Evolutionary conservation across 1,140 invertebrate genomes (phyloP).

Genomic region (Leptinotarsa lineolata): DNA sequence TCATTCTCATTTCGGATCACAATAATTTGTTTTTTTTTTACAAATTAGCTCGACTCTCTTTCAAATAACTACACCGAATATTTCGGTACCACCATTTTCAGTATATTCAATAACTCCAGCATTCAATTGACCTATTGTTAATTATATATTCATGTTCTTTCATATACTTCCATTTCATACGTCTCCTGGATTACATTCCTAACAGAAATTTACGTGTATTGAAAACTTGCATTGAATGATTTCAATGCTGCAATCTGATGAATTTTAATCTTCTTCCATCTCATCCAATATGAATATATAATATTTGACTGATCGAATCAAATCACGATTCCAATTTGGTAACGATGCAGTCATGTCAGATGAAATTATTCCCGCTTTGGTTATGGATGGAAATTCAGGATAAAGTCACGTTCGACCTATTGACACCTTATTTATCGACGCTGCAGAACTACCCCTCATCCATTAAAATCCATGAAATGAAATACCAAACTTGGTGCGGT

Average conservation of each 20-base stretch:
- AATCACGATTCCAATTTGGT: constrained; percentile 25
- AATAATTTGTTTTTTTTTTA: too few relatives aligned
- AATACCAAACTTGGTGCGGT: constrained; percentile 7
- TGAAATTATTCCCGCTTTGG: constrained; percentile 20
- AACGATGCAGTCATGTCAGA: constrained; percentile 23
- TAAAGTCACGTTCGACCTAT: constrained; percentile 27
- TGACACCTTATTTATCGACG: constrained; percentile 20
- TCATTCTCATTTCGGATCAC: too few relatives aligned
- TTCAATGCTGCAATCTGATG: background rate
- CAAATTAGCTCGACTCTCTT: too few relatives aligned
- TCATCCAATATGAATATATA: constrained; percentile 2
- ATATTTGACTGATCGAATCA: constrained; percentile 20
- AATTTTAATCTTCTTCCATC: background rate
- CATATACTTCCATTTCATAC: too few relatives aligned
- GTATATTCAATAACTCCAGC: too few relatives aligned
- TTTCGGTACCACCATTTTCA: too few relatives aligned
- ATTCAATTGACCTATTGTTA: too few relatives aligned
- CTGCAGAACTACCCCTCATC: constrained; percentile 14
- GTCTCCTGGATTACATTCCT: too few relatives aligned
- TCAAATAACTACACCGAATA: too few relatives aligned
- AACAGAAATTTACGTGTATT: too few relatives aligned
- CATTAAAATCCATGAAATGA: constrained; percentile 20
- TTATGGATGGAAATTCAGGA: constrained; percentile 11
- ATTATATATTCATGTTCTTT: too few relatives aligned
- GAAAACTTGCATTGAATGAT: too few relatives aligned